A percentile compares a stretch with the other conserved stretches of the same genome.
These are phyloP conservation scores for Amazona vittata DNA, from an alignment of 2,113 vertebrate species.

Conservation along the genomic window DNA sequence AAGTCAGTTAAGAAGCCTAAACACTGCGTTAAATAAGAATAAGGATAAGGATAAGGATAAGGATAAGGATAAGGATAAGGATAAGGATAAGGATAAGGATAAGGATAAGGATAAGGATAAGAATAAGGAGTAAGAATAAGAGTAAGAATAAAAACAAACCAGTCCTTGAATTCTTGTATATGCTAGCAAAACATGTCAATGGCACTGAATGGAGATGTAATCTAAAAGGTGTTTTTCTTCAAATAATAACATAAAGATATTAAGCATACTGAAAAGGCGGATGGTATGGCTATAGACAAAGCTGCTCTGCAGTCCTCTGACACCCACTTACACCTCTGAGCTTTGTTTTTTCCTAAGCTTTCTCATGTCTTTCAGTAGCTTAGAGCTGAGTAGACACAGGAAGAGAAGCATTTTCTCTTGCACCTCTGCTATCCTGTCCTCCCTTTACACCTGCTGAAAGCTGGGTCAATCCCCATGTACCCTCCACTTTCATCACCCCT, in stretches of 20 bases:
- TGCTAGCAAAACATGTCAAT: not conserved
- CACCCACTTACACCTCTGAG: not conserved
- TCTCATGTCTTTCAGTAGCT: not conserved
- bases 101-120: not conserved
- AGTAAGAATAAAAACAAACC: not conserved
- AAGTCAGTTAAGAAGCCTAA: not conserved
- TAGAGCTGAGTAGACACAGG: not conserved
- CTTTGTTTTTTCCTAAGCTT: not conserved
- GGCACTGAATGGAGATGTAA: not conserved
- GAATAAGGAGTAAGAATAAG: too few species aligned
- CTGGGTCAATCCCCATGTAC: not conserved
- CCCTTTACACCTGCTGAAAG: not conserved
- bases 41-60: not conserved
- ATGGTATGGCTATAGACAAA: not conserved
- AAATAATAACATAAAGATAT: not conserved
- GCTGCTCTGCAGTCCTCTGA: not conserved
- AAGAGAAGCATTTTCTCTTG: not conserved
- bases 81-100: too few species aligned
- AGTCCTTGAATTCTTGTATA: not conserved
- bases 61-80: not conserved
- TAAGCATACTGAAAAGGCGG: not conserved
- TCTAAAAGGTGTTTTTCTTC: not conserved
- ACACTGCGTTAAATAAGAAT: not conserved
- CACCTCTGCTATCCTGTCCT: not conserved
- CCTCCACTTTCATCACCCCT: not conserved